Base-by-base conservation (phyloP, 2,888 invertebrate species). In the Clepsis dumicolana region DNA sequence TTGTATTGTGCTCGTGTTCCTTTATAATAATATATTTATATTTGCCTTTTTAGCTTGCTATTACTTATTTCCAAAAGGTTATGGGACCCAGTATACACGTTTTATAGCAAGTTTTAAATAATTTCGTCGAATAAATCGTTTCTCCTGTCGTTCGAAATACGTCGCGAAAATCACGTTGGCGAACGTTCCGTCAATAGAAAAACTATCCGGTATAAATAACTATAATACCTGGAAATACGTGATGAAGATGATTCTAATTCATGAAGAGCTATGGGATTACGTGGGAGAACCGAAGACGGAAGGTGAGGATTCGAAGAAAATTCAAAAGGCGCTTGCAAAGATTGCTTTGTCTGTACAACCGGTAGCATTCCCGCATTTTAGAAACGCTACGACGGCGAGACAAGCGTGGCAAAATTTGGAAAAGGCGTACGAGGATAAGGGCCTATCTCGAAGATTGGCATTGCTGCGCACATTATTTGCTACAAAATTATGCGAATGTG, bases 361-460 rank as follows among this genome's bases (percentile, higher is more conserved):
- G 8, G 25, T 48, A 10, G 50, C 65, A 1, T 63, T 62, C 48
- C 16, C 68, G 4, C 69, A 65, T 24, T 44, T 71, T 12, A 25
- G 65, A 48, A 71, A 62, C 21, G 71, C 69, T 12, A 56, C 32
- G n/a, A 60, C 54, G 2, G 68, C 63, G 21, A 32, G 25, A 14
- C 60, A 70, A 56, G 71, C 71, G 7, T 71, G 68, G 71, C 44
- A 24, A 4, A 69, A 59, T n/a, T 32, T 71, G 14, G 52, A 71
- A 52, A 66, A 61, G 50, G 69, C 71, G 10, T 71, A 56, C 52
- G 70, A 70, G 48, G 71, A 71, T 29, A 63, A 41, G 25, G 66
- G 71, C 3, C n/a, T 71, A n/a, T 66, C 54, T 35, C 32, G 71
- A 48, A 54, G 70, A 29, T 61, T 71, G 8, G 59, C 61, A n/a